phyloP scores from a whole-genome alignment of 2,888 invertebrate genomes.

The Beris chalybata region DNA sequence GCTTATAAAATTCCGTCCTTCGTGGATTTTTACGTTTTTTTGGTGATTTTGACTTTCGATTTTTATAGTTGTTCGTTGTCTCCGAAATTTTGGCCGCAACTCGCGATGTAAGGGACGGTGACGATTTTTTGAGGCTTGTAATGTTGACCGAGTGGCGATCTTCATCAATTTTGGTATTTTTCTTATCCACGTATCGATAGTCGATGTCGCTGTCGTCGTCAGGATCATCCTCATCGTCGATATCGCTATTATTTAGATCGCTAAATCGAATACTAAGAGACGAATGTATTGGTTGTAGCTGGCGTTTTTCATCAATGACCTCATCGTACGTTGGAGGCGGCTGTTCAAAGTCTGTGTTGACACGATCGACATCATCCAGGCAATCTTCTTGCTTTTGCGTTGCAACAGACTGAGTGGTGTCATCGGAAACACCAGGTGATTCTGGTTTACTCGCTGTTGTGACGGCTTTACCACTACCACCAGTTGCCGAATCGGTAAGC shows the following conservation, averaged over 20 bases:
- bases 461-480: no score
- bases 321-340: constrained; percentile 31
- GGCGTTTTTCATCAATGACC: no score
- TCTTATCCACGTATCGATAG: constrained; percentile 6
- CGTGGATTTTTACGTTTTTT: constrained; percentile 47
- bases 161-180: constrained; percentile 10
- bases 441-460: not conserved
- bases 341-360: not conserved
- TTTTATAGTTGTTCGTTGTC: constrained; percentile 49
- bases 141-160: constrained; percentile 1
- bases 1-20: constrained; percentile 49
- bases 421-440: constrained; percentile 9
- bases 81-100: constrained; percentile 52
- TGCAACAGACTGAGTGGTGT: not conserved
- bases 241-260: constrained; percentile 28
- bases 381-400: constrained; percentile 8
- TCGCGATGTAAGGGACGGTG: constrained; percentile 52
- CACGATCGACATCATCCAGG: constrained; percentile 32
- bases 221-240: constrained; percentile 38
- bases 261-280: constrained; percentile 19
- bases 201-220: constrained; percentile 32
- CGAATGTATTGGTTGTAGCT: constrained; percentile 32
- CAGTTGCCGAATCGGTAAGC: constrained; percentile 44
- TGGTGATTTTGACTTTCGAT: constrained; percentile 46
- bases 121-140: constrained; percentile 42